Conservation (phyloP, 2,113 vertebrate species). For the Bothrops jararaca region DNA sequence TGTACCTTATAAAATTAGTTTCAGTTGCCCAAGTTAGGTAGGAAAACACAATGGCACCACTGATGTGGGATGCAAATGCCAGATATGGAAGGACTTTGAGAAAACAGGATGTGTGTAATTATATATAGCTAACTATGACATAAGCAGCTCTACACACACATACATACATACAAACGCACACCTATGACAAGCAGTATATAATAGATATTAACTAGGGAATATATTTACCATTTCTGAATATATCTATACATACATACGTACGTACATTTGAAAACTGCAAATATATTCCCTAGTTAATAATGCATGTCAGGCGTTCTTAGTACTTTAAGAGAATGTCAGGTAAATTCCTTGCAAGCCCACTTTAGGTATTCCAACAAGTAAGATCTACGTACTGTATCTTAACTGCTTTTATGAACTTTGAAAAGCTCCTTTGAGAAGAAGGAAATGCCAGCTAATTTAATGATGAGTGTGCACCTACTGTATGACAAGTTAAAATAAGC, state of each 20-base stretch:
- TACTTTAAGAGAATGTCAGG: not conserved
- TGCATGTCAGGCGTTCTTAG: not conserved
- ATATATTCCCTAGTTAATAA: not conserved
- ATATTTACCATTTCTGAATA: not conserved
- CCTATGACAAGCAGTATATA: not conserved
- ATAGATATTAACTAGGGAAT: not conserved
- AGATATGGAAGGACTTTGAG: not conserved
- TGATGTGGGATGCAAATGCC: not conserved
- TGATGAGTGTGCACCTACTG: constrained; percentile 9
- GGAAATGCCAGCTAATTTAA: constrained; percentile 28
- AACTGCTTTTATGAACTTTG: constrained; percentile 11
- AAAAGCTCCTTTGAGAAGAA: not conserved
- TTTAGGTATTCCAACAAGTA: not conserved
- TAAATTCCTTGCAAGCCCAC: constrained; percentile 28
- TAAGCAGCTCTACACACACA: not conserved
- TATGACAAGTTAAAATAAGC: constrained; percentile 40
- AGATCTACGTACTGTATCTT: constrained; percentile 19
- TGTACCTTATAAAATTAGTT: not conserved
- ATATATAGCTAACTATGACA: not conserved
- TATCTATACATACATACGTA: not conserved
- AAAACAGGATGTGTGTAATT: not conserved
- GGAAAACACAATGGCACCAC: not conserved
- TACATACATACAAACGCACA: not conserved
- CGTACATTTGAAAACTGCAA: not conserved
- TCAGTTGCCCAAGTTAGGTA: not conserved